Conservation (phyloP, 2,797 vertebrate species). For the Calcarius lapponicus region DNA sequence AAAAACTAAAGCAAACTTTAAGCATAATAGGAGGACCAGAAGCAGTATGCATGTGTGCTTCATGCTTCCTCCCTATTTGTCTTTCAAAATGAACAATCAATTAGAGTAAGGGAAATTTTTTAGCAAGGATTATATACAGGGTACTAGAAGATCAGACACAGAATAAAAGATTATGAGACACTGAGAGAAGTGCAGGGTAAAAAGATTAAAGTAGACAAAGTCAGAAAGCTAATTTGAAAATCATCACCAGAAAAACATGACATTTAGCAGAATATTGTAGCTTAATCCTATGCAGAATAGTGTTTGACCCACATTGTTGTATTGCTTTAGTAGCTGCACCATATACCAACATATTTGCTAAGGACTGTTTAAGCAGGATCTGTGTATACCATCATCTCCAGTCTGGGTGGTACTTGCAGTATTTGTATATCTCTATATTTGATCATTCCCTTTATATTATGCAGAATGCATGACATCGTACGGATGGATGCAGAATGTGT, state of each 20-base stretch:
- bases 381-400: background rate
- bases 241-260: background rate
- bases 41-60: background rate
- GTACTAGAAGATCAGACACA: background rate
- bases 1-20: background rate
- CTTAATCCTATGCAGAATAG: background rate
- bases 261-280: background rate
- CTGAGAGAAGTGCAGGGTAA: background rate
- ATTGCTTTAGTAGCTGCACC: background rate
- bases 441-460: slow-evolving; percentile 50
- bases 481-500: slow-evolving; percentile 56
- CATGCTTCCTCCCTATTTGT: background rate
- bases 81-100: slow-evolving; percentile 3
- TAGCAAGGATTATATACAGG: background rate
- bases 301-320: background rate
- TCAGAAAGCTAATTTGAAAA: background rate
- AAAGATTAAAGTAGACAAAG: background rate
- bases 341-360: background rate
- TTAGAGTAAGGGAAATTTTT: background rate
- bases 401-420: slow-evolving; percentile 57
- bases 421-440: slow-evolving; percentile 52
- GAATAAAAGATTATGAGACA: background rate
- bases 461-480: slow-evolving; percentile 34
- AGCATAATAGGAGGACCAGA: background rate
- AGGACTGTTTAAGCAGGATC: slow-evolving; percentile 17